Conservation (phyloP, 2,797 vertebrate species). For the Eulemur mongoz region DNA sequence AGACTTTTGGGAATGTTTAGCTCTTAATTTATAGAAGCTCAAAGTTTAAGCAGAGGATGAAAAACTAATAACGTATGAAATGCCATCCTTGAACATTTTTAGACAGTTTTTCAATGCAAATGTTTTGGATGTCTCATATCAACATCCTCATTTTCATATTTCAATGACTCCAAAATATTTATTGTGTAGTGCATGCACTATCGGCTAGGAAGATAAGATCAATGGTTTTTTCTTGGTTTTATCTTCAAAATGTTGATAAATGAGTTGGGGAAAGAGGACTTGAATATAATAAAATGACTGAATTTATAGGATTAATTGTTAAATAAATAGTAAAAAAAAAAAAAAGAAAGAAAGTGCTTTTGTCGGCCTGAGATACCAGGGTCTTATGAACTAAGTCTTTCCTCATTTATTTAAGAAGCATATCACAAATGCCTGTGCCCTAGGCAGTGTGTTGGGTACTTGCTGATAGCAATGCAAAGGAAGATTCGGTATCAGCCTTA, state of each 20-base stretch:
- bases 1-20: neutral
- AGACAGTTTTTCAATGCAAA: neutral
- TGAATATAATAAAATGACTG: neutral
- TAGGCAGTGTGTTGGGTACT: neutral
- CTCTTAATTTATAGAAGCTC: neutral
- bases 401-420: neutral
- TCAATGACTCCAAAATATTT: neutral
- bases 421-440: too few relatives aligned
- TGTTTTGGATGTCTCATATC: neutral
- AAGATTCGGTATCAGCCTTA: accelerated
- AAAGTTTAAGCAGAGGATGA: neutral
- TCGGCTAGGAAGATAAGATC: neutral
- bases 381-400: neutral
- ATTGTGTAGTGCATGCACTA: neutral
- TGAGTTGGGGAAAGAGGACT: neutral
- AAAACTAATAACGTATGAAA: neutral
- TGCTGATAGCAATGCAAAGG: neutral
- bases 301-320: neutral
- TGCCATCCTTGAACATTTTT: neutral
- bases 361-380: neutral
- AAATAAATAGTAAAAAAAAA: neutral
- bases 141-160: neutral
- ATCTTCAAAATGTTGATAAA: neutral
- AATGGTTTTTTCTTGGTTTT: neutral
- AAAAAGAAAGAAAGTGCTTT: neutral